phyloP scores from a whole-genome alignment of 2,797 vertebrate species.

The Carduelis carduelis region DNA sequence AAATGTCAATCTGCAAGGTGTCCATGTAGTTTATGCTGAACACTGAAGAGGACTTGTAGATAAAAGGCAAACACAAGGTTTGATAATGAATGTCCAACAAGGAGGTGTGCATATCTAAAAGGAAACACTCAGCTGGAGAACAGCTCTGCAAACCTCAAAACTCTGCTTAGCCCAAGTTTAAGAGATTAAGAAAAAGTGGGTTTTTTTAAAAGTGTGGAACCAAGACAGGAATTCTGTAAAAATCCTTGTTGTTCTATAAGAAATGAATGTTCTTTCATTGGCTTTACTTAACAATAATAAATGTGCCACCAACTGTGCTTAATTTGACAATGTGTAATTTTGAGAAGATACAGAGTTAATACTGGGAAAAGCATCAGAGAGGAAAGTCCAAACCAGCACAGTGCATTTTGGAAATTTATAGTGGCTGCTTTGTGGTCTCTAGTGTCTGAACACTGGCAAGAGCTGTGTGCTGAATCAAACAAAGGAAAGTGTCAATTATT shows the following conservation, averaged over 20 bases:
- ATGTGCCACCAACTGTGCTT: neutral
- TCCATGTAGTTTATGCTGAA: constrained; percentile 97
- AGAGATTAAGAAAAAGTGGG: constrained; percentile 62
- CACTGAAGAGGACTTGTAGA: constrained; percentile 91
- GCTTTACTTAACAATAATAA: neutral
- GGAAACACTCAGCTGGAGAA: constrained; percentile 74
- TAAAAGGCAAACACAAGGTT: constrained; percentile 95
- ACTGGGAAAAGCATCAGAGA: neutral
- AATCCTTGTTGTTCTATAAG: neutral
- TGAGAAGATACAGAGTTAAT: neutral
- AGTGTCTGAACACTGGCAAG: neutral
- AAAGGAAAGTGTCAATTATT: neutral
- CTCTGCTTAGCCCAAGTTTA: constrained; percentile 72
- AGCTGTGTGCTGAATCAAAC: neutral
- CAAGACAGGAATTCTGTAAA: neutral
- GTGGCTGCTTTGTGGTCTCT: neutral
- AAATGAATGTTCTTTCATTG: neutral
- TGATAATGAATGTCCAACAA: constrained; percentile 98
- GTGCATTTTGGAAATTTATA: neutral
- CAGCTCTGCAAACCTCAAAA: constrained; percentile 72
- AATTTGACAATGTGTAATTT: constrained; percentile 11
- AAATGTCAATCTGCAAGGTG: constrained; percentile 98
- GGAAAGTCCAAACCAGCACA: neutral
- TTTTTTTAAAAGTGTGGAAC: neutral
- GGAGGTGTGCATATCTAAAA: constrained; percentile 79